Conservation (phyloP, 2,113 vertebrate genomes). For the Pomatostomus ruficeps region DNA sequence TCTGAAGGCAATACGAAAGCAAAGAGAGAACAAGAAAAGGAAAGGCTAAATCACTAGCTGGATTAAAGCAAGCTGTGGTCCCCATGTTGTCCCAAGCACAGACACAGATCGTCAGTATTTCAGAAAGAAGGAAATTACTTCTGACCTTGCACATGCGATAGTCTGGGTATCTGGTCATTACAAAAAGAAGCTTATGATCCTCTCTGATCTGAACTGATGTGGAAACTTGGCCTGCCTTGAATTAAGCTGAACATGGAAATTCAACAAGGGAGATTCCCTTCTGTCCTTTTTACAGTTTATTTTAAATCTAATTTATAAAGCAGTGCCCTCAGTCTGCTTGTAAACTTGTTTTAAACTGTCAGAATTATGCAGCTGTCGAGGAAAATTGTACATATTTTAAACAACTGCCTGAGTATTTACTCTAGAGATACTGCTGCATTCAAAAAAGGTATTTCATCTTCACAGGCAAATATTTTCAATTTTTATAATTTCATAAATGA, state of each 20-base stretch:
- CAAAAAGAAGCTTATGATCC: neutral
- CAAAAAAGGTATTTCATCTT: neutral
- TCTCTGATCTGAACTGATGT: neutral
- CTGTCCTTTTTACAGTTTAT: neutral
- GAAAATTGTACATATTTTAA: neutral
- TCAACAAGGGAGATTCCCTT: neutral
- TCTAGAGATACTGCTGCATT: neutral
- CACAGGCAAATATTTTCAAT: neutral
- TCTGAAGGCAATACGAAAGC: neutral
- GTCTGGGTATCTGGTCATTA: neutral
- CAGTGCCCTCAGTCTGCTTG: neutral
- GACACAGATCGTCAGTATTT: neutral
- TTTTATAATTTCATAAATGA: neutral
- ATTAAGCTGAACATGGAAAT: neutral
- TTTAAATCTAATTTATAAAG: neutral
- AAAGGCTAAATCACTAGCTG: neutral
- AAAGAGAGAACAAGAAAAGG: neutral
- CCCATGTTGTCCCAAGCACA: neutral
- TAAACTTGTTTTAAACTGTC: neutral
- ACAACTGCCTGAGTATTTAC: neutral
- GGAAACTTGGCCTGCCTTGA: neutral
- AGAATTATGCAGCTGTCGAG: neutral
- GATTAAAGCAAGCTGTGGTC: neutral
- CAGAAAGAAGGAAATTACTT: slow-evolving; percentile 1
- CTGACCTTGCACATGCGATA: neutral